A percentile compares a stretch with the other conserved stretches of the same genome.
phyloP scores from a whole-genome alignment of 2,797 vertebrate species.

The Hydrophis major region DNA sequence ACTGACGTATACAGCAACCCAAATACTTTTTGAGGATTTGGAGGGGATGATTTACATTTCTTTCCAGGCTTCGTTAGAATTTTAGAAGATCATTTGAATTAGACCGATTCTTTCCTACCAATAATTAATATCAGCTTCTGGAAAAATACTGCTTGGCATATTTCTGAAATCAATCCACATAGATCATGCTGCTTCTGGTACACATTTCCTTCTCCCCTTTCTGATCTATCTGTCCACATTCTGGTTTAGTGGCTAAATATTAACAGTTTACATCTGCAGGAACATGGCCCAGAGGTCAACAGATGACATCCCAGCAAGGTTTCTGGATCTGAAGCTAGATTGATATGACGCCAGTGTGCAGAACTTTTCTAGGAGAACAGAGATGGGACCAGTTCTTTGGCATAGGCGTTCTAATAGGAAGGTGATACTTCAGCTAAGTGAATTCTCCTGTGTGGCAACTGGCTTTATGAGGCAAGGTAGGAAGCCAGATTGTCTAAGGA shows the following conservation, averaged over 20 bases:
- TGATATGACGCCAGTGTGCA: background rate
- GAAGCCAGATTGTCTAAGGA: background rate
- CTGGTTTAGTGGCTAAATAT: conserved; percentile 13
- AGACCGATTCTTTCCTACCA: background rate
- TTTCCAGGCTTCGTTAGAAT: fast-evolving
- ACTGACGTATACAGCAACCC: background rate
- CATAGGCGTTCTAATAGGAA: background rate
- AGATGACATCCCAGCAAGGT: background rate
- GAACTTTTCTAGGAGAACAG: background rate
- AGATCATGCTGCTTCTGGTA: background rate
- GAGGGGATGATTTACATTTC: background rate
- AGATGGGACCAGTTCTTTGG: background rate
- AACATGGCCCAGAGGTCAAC: conserved; percentile 1
- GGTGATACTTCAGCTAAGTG: background rate
- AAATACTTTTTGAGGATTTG: background rate
- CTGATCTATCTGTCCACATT: background rate
- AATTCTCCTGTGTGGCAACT: background rate
- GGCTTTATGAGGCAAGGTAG: background rate
- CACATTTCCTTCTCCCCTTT: fast-evolving
- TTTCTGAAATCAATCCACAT: background rate
- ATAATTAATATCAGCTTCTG: background rate
- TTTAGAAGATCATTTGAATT: background rate
- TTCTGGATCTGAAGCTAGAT: conserved; percentile 2
- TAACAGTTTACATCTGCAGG: background rate
- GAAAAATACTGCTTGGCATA: conserved; percentile 8